Percentiles rank a stretch among this genome's conserved stretches.
These are phyloP conservation scores for Brachyistius frenatus DNA, from an alignment of 2,113 vertebrate species.

Conservation along the genomic window DNA sequence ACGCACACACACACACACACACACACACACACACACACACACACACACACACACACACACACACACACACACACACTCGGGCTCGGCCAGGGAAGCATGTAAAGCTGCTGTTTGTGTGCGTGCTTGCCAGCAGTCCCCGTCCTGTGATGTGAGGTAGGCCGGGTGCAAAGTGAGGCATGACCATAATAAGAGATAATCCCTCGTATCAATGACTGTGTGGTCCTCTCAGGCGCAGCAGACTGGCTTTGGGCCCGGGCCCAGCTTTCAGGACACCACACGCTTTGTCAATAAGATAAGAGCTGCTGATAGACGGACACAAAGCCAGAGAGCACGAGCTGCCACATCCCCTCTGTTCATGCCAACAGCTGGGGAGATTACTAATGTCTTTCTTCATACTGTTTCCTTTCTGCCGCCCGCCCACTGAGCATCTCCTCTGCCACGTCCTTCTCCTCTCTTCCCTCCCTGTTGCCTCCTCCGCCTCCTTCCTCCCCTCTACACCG, in stretches of 20 bases:
- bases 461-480: slow-evolving; percentile 27
- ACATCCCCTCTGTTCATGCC: slow-evolving; percentile 46
- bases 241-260: slow-evolving; percentile 47
- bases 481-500: slow-evolving; percentile 37
- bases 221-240: slow-evolving; percentile 48
- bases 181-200: slow-evolving; percentile 76
- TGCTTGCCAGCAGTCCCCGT: slow-evolving; percentile 11
- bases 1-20: slow-evolving; percentile 13
- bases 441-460: slow-evolving; percentile 27
- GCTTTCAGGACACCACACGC: slow-evolving; percentile 58
- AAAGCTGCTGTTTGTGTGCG: slow-evolving; percentile 14
- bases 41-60: slow-evolving; percentile 19
- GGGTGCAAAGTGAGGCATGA: slow-evolving; percentile 62
- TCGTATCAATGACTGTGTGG: slow-evolving; percentile 66
- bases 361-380: slow-evolving; percentile 72
- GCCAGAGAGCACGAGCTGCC: slow-evolving; percentile 32
- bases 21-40: slow-evolving; percentile 3
- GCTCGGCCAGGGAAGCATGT: neutral
- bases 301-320: slow-evolving; percentile 66
- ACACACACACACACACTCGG: slow-evolving; percentile 23
- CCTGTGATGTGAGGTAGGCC: slow-evolving; percentile 37
- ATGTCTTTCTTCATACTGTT: slow-evolving; percentile 57
- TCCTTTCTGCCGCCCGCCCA: slow-evolving; percentile 34
- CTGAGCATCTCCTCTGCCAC: slow-evolving; percentile 33
- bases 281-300: slow-evolving; percentile 75